Base-by-base conservation (phyloP, 2,888 invertebrate genomes). In the Latrodectus elegans region DNA sequence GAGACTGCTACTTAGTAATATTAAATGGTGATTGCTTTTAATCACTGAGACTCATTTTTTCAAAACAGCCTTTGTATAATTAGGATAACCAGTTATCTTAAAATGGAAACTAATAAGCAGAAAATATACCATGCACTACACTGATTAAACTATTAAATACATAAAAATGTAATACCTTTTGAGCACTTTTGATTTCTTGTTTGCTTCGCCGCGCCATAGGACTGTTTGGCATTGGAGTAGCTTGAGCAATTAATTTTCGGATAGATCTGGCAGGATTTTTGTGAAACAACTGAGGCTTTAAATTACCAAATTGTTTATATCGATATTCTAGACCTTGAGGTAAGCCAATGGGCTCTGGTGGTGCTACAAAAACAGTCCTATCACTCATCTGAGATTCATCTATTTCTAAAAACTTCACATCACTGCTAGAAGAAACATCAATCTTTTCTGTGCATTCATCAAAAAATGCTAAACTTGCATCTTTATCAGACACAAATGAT, bases 401-500 rank as follows among this genome's bases (percentile, higher is more conserved):
- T 90, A 95, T 93, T 91, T 98, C 98, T 65, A 99, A 94, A 89
- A 99, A 93, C 89, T 94, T 94, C 67, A 64, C 38, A 15, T 90
- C 90, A 53, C 84, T 81, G n/a, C 80, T 84, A 11, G 89, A 84
- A 38, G 80, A 70, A 12, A 75, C 67, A 70, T 91, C 91, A 9
- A 92, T 90, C 92, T 96, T 95, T 91, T 98, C 98, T 10, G 96
- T 95, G 92, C 99, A 99, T 91, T 99, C 99, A 92, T 99, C 99
- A 92, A 99, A 99, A 93, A 97, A 97, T 15, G 96, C 97, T 84
- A 99, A 93, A 73, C 97, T 97, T 88, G 97, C 97, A 93, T 99
- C 99, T 91, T 96, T 97, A 92, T 99, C 99, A n/a, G 98, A 97
- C 0, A 99, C 97, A 93, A 99, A 99, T 90, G 98, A 98, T 26